Evolutionary conservation across 1,140 invertebrate genomes (phyloP).

Genomic region (Caerostris darwini): DNA sequence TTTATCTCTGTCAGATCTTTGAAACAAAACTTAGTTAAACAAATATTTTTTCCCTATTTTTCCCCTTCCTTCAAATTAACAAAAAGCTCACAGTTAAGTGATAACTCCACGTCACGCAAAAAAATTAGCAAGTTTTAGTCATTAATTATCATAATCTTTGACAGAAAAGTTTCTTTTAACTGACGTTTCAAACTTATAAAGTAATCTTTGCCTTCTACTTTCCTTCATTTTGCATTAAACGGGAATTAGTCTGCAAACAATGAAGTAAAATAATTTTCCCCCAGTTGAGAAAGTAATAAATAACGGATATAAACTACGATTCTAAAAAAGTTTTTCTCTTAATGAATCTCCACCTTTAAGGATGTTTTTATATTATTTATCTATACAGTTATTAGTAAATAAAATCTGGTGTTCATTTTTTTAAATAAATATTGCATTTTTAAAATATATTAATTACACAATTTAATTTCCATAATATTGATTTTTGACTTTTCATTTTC

Average conservation of each 20-base stretch:
- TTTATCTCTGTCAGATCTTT: slow-evolving; percentile 30
- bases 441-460: too few species aligned
- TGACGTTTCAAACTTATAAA: slow-evolving; percentile 23
- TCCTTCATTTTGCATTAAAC: not conserved
- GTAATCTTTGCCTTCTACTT: not conserved
- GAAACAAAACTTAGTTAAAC: not conserved
- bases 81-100: slow-evolving; percentile 9
- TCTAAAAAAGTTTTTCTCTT: too few species aligned
- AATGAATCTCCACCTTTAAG: too few species aligned
- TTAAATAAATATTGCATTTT: too few species aligned
- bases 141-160: slow-evolving; percentile 51
- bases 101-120: not conserved
- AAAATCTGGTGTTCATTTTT: too few species aligned
- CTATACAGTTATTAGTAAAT: too few species aligned
- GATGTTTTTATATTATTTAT: too few species aligned
- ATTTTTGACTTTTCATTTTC: too few species aligned
- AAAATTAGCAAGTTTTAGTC: not conserved
- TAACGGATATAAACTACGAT: too few species aligned
- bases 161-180: not conserved
- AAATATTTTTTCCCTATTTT: not conserved
- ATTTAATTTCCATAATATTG: too few species aligned
- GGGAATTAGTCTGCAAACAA: not conserved
- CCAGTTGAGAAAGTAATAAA: not conserved
- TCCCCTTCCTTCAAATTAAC: not conserved
- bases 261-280: not conserved